A percentile compares a stretch with the other conserved stretches of the same genome.
These are phyloP conservation scores for Cheilinus undulatus DNA, from an alignment of 2,113 vertebrate species.

Conservation along the genomic window DNA sequence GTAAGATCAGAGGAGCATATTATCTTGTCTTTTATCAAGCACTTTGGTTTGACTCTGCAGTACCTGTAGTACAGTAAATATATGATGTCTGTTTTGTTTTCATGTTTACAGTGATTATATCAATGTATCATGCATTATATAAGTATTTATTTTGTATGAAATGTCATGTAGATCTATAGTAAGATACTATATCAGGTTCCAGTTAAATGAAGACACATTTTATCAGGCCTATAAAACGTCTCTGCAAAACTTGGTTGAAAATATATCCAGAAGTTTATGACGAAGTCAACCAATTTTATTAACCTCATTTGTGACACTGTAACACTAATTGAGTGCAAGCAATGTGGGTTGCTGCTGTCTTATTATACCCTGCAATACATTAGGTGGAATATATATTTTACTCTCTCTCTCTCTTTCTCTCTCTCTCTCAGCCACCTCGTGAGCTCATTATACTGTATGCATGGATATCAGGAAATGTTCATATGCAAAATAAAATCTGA, in stretches of 20 bases:
- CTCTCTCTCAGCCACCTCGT: conserved; percentile 50
- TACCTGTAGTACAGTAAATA: conserved; percentile 72
- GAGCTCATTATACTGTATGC: conserved; percentile 75
- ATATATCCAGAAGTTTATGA: conserved; percentile 55
- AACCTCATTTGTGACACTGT: conserved; percentile 72
- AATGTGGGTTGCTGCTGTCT: conserved; percentile 70
- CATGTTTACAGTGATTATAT: conserved; percentile 78
- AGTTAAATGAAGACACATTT: conserved; percentile 34
- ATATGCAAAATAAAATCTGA: conserved; percentile 79
- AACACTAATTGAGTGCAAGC: conserved; percentile 63
- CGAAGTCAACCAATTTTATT: conserved; percentile 55
- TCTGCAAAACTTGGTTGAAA: conserved; percentile 45
- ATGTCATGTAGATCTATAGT: conserved; percentile 67
- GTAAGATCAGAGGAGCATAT: conserved; percentile 59
- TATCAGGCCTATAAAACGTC: conserved; percentile 36
- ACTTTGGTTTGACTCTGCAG: conserved; percentile 71
- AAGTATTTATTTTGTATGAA: conserved; percentile 80
- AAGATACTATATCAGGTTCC: conserved; percentile 66
- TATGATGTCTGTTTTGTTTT: conserved; percentile 72
- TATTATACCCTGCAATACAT: conserved; percentile 71
- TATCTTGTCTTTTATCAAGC: conserved; percentile 68
- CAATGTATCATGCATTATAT: conserved; percentile 73
- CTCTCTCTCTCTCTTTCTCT: conserved; percentile 37
- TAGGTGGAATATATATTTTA: conserved; percentile 69
- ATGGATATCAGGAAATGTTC: conserved; percentile 78